phyloP scores from a whole-genome alignment of 2,113 vertebrate genomes.

The Dipodomys spectabilis region DNA sequence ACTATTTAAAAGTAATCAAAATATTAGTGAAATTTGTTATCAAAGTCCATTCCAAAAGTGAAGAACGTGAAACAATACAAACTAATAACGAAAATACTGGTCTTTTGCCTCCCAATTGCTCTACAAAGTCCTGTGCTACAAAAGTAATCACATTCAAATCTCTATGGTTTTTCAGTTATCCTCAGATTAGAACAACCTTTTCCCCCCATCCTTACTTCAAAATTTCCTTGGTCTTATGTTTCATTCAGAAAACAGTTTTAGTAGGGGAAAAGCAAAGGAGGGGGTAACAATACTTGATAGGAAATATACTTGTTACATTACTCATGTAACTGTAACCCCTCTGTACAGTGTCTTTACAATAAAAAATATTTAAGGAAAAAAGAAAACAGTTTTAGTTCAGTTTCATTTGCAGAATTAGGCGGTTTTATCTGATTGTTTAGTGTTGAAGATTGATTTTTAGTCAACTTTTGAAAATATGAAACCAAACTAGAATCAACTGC shows the following conservation, averaged over 20 bases:
- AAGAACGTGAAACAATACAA: background rate
- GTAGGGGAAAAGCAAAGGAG: too few species aligned
- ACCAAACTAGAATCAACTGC: background rate
- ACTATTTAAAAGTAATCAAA: too few species aligned
- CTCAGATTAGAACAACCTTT: background rate
- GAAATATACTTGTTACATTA: too few species aligned
- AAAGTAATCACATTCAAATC: background rate
- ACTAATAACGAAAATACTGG: background rate
- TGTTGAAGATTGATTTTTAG: background rate
- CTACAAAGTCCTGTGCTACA: background rate
- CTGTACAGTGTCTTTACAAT: too few species aligned
- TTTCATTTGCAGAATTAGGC: background rate
- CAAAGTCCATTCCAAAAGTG: background rate
- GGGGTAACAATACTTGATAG: too few species aligned
- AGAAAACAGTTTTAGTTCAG: background rate
- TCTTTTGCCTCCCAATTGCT: background rate
- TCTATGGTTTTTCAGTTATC: background rate
- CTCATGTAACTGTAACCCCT: too few species aligned
- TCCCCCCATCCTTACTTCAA: background rate
- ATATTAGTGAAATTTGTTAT: too few species aligned
- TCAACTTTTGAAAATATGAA: background rate
- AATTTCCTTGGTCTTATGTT: background rate
- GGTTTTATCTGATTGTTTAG: background rate
- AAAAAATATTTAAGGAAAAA: too few species aligned
- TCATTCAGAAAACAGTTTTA: background rate